Base-by-base conservation (phyloP, 2,113 vertebrate species). In the Aramus guarauna region DNA sequence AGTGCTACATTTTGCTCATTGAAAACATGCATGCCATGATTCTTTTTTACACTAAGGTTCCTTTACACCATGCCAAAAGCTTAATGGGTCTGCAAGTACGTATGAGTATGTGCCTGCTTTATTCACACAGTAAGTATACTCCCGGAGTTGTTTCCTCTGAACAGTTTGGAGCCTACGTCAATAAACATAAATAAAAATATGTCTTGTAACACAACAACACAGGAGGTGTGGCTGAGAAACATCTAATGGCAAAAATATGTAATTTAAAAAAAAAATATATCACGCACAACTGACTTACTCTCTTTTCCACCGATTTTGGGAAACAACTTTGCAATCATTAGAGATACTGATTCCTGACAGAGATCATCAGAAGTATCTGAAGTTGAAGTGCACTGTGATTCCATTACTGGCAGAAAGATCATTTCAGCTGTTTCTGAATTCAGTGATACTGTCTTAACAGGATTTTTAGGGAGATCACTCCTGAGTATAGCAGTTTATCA, bases 1-100 rank as follows among this genome's bases (percentile, higher is more conserved):
- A 96, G 96, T 94, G 90, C 81, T 96, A 95, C 81, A 91, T 96
- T 97, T 96, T 97, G 37, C 94, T 96, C 96, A 92, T 18, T 87
- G 93, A 87, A 97, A 96, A 93, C 63, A 93, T 58, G 69, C 66
- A 94, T 92, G 74, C 78, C 90, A 87, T 72, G 74, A 82, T 76
- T 95, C 94, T 89, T 94, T 95, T 96, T 90, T 93, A 79, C 60
- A 79, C 76, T 88, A 82, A 96, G 53, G 87, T 90, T 96, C 66
- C 62, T 91, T 75, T 95, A 91, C 45, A 82, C 69, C 58, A 89
- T 95, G 93, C 96, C 93, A 96, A 92, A 91, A 94, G 93, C 56
- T 73, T 82, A 91, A 94, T 71, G 89, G 81, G 94, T 96, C 95
- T 92, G 66, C 66, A 94, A 84, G 62, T 50, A 66, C 62, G 81